These are phyloP conservation scores for Orius insidiosus DNA, from an alignment of 1,140 invertebrate species.

Conservation along the genomic window DNA sequence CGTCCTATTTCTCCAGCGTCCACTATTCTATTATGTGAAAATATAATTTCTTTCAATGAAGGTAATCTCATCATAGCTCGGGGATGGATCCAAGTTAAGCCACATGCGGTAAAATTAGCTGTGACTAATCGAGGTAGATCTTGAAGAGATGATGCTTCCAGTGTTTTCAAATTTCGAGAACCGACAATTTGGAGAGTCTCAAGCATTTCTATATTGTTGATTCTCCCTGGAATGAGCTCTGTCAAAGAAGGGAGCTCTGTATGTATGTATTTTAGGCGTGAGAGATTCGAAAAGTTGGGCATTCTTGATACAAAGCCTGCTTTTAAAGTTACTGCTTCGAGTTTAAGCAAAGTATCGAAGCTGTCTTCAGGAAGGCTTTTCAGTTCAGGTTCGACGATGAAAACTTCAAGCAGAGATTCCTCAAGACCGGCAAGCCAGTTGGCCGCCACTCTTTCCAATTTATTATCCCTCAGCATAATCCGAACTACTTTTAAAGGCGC, in stretches of 20 bases:
- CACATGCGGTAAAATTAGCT: slow-evolving; percentile 61
- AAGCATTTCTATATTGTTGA: slow-evolving; percentile 49
- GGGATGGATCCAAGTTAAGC: slow-evolving; percentile 60
- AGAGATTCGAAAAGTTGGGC: slow-evolving; percentile 44
- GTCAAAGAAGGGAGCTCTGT: slow-evolving; percentile 48
- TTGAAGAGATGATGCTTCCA: slow-evolving; percentile 56
- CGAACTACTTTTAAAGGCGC: slow-evolving; percentile 52
- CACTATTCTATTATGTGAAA: slow-evolving; percentile 49
- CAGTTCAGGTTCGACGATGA: slow-evolving; percentile 64
- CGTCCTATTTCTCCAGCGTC: slow-evolving; percentile 63
- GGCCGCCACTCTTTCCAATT: slow-evolving; percentile 57
- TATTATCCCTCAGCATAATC: slow-evolving; percentile 65
- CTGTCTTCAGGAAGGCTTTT: slow-evolving; percentile 58
- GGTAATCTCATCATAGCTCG: slow-evolving; percentile 52
- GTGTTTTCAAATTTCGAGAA: slow-evolving; percentile 38
- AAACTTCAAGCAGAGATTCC: slow-evolving; percentile 32
- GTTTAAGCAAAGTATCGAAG: slow-evolving; percentile 48
- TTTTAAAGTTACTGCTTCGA: slow-evolving; percentile 60
- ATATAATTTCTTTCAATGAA: slow-evolving; percentile 46
- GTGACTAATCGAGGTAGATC: slow-evolving; percentile 51
- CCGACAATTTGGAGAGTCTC: slow-evolving; percentile 58
- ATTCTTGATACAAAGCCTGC: slow-evolving; percentile 51
- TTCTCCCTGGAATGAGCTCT: slow-evolving; percentile 50
- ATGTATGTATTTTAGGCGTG: slow-evolving; percentile 32
- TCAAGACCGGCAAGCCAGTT: slow-evolving; percentile 44